Conservation (phyloP, 2,113 vertebrate species). For the Recurvirostra avosetta region DNA sequence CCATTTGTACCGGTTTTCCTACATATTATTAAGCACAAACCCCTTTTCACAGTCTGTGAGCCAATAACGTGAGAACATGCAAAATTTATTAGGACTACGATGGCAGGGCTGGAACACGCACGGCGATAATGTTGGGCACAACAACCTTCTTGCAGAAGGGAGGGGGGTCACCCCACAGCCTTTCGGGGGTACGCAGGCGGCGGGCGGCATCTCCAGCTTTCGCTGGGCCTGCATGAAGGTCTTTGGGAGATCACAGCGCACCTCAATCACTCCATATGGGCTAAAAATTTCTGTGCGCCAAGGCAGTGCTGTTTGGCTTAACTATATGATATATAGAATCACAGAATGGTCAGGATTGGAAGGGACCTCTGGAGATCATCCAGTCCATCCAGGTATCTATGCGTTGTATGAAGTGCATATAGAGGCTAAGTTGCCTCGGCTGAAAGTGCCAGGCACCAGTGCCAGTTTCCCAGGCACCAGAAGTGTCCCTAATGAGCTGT, state of each 20-base stretch:
- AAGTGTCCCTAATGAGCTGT: neutral
- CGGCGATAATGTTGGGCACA: rapidly evolving
- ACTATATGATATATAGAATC: neutral
- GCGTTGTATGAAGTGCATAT: rapidly evolving
- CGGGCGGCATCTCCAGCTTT: rapidly evolving
- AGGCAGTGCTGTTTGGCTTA: neutral
- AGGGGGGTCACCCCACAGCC: neutral
- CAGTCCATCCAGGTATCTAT: neutral
- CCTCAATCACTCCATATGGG: rapidly evolving
- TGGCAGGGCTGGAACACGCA: neutral
- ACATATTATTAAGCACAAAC: neutral
- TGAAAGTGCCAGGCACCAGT: neutral
- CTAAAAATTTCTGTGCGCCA: neutral
- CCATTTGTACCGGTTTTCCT: neutral
- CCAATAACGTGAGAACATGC: rapidly evolving
- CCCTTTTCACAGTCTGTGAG: neutral
- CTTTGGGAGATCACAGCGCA: neutral
- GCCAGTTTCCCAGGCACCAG: neutral
- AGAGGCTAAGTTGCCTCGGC: neutral
- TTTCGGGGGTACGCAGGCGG: neutral
- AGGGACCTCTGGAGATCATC: too few species aligned
- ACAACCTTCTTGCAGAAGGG: neutral
- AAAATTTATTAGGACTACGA: neutral
- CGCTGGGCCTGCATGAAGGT: neutral
- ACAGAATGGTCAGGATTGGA: too few species aligned